These are phyloP conservation scores for Phorcus lineatus DNA, from an alignment of 2,888 invertebrate species.

Conservation along the genomic window DNA sequence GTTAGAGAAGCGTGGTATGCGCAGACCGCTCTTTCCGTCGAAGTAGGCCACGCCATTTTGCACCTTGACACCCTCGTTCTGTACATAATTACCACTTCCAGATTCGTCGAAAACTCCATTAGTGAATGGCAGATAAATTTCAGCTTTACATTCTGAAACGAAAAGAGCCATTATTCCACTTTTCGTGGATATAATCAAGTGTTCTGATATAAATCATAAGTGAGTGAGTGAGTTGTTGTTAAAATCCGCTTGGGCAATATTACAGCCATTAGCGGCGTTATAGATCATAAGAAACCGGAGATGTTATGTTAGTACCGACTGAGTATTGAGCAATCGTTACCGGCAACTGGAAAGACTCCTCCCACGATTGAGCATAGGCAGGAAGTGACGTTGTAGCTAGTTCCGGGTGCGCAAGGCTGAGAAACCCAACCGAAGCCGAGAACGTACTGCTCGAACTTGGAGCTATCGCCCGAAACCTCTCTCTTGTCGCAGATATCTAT, in stretches of 20 bases:
- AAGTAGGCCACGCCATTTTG: constrained; percentile 52
- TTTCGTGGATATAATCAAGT: too few relatives aligned
- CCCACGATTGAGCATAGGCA: constrained; percentile 49
- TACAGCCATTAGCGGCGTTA: too few relatives aligned
- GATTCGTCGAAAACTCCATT: constrained; percentile 40
- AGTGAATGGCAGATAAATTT: constrained; percentile 49
- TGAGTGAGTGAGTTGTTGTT: too few relatives aligned
- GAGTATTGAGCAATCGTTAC: too few relatives aligned
- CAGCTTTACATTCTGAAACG: constrained; percentile 51
- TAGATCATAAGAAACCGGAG: too few relatives aligned
- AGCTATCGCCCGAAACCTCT: constrained; percentile 37
- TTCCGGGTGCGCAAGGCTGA: constrained; percentile 59
- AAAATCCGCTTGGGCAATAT: too few relatives aligned
- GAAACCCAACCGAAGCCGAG: constrained; percentile 50
- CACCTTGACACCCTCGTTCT: constrained; percentile 55
- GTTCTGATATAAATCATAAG: too few relatives aligned
- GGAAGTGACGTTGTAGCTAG: constrained; percentile 44
- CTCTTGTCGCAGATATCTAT: constrained; percentile 48
- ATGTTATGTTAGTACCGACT: too few relatives aligned
- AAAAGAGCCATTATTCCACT: too few relatives aligned
- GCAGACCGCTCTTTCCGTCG: constrained; percentile 55
- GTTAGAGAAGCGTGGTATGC: constrained; percentile 62
- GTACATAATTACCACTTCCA: constrained; percentile 40
- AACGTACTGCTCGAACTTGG: constrained; percentile 47
- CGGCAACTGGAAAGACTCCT: not conserved